Conservation (phyloP, 2,797 vertebrate genomes). For the Myotis planiceps region DNA sequence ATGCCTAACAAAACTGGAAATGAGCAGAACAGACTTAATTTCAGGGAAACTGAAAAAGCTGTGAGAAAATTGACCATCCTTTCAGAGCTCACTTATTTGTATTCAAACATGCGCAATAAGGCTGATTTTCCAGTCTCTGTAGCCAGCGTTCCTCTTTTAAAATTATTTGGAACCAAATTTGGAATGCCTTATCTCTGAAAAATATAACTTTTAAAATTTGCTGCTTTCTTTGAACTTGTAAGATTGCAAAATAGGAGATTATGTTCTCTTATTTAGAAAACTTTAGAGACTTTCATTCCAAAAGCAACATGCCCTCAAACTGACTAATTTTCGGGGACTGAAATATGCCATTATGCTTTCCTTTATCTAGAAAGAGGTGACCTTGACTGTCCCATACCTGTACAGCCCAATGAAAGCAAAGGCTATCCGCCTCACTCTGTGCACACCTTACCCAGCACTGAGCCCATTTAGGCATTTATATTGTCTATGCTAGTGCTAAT, state of each 20-base stretch:
- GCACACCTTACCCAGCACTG: background rate
- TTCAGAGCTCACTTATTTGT: background rate
- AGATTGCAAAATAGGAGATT: background rate
- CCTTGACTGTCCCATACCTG: background rate
- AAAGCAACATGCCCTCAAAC: background rate
- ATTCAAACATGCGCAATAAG: conserved; percentile 15
- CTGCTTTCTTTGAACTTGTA: conserved; percentile 9
- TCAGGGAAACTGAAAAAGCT: background rate
- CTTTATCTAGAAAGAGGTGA: background rate
- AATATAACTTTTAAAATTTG: background rate
- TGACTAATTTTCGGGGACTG: background rate
- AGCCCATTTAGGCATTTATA: background rate
- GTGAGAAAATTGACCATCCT: background rate
- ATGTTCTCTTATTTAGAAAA: background rate
- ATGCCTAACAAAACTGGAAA: background rate
- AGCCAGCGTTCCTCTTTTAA: background rate
- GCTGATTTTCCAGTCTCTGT: background rate
- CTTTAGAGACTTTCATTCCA: conserved; percentile 6
- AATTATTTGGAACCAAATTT: background rate
- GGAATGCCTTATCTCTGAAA: background rate
- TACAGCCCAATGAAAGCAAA: background rate
- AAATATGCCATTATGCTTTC: background rate
- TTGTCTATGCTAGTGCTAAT: background rate
- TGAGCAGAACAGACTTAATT: conserved; percentile 4
- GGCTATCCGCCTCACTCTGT: accelerated